Percentiles rank a stretch among this genome's conserved stretches.
phyloP scores from a whole-genome alignment of 2,113 vertebrate genomes.

The Polyodon spathula region DNA sequence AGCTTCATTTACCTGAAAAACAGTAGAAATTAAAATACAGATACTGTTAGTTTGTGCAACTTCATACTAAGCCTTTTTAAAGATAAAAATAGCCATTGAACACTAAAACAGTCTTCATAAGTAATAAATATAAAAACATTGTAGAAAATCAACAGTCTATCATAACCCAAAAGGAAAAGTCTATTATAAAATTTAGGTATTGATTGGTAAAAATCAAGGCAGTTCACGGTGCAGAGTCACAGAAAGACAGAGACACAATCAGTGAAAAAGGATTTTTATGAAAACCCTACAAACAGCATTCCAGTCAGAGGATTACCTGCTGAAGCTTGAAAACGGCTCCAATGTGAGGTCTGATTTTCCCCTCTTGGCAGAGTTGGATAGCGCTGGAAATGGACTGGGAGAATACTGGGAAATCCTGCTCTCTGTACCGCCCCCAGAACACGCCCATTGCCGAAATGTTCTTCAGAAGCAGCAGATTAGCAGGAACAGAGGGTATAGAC shows the following conservation, averaged over 20 bases:
- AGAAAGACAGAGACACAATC: no score
- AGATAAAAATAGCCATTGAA: no score
- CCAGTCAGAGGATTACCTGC: conserved; percentile 8
- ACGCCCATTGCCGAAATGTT: conserved; percentile 27
- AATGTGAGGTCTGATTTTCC: conserved; percentile 14
- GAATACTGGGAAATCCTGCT: conserved; percentile 25
- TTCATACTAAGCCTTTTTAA: no score
- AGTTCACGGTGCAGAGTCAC: no score
- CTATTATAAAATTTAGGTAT: no score
- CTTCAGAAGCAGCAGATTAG: conserved; percentile 36
- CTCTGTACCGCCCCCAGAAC: conserved; percentile 10
- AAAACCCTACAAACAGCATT: no score
- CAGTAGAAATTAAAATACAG: neutral
- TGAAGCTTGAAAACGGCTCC: conserved; percentile 13
- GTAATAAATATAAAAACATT: neutral
- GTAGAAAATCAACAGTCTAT: neutral
- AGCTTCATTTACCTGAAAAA: conserved; percentile 20
- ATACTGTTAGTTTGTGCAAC: neutral
- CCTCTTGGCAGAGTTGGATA: conserved; percentile 29
- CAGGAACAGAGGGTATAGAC: conserved; percentile 23
- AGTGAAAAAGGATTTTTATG: neutral
- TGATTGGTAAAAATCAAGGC: no score
- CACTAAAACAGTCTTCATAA: no score
- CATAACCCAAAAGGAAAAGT: neutral
- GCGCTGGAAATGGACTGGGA: conserved; percentile 22